These are phyloP conservation scores for Sinhomidia bicolor DNA, from an alignment of 2,888 invertebrate genomes.

Conservation along the genomic window DNA sequence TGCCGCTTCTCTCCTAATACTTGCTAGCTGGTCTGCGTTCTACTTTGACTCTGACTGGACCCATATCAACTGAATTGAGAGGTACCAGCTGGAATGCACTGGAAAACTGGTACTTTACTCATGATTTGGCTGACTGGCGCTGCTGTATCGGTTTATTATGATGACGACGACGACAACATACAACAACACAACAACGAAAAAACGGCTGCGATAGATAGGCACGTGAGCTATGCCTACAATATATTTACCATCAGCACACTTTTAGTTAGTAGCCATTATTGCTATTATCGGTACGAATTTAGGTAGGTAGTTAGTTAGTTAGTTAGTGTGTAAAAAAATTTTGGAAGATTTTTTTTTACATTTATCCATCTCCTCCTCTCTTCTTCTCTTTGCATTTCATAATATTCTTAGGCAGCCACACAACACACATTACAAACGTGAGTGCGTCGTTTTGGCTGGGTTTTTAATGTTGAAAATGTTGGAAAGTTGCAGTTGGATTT, in stretches of 20 bases:
- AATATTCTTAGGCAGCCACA: slow-evolving; percentile 48
- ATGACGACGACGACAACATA: slow-evolving; percentile 5
- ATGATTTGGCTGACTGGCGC: slow-evolving; percentile 13
- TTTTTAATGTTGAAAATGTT: slow-evolving; percentile 13
- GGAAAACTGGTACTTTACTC: slow-evolving; percentile 49
- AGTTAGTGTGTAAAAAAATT: slow-evolving; percentile 48
- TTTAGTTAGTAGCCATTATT: slow-evolving; percentile 4
- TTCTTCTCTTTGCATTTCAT: slow-evolving; percentile 44
- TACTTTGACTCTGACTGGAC: slow-evolving; percentile 3
- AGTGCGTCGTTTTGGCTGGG: too few relatives aligned
- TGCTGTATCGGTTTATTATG: slow-evolving; percentile 19
- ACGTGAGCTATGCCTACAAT: too few relatives aligned
- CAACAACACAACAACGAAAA: too few relatives aligned
- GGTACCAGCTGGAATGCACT: slow-evolving; percentile 65
- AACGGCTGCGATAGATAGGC: too few relatives aligned
- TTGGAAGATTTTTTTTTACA: slow-evolving; percentile 17
- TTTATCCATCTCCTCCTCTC: slow-evolving; percentile 35
- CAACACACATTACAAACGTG: slow-evolving; percentile 5
- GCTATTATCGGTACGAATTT: slow-evolving; percentile 15
- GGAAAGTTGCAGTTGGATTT: slow-evolving; percentile 60
- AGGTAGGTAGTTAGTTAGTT: slow-evolving; percentile 25
- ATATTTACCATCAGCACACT: slow-evolving; percentile 52
- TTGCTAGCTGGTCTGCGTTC: neutral
- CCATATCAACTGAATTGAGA: slow-evolving; percentile 46
- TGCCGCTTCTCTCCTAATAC: neutral